A percentile compares a stretch with the other conserved stretches of the same genome.
Conservation (phyloP, 2,888 invertebrate species). For the Eupithecia tripunctaria region DNA sequence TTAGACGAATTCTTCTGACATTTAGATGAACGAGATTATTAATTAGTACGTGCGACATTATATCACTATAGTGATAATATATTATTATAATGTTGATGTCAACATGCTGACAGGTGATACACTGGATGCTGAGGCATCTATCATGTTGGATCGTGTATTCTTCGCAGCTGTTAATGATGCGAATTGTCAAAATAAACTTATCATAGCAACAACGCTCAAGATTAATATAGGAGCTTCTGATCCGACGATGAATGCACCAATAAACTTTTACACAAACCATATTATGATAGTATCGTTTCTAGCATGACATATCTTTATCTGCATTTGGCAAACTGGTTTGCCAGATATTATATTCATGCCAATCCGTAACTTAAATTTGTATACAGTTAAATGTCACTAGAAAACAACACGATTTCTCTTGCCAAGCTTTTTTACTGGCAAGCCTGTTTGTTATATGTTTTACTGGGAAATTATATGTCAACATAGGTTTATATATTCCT, state of each 20-base stretch:
- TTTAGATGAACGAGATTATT: constrained; percentile 15
- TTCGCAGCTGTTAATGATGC: constrained; percentile 11
- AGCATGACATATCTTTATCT: not conserved
- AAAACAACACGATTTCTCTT: not conserved
- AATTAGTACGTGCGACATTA: constrained; percentile 12
- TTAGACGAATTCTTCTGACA: constrained; percentile 9
- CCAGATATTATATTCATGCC: not conserved
- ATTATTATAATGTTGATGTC: constrained; percentile 24
- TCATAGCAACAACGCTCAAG: not conserved
- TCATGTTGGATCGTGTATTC: constrained; percentile 16
- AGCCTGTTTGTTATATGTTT: not conserved
- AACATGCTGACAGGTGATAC: constrained; percentile 27
- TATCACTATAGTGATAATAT: too few species aligned
- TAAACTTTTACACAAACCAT: not conserved
- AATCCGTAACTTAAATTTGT: not conserved
- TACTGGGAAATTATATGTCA: constrained; percentile 3
- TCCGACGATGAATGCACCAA: not conserved
- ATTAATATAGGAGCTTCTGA: not conserved
- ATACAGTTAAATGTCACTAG: not conserved
- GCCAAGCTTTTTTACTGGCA: not conserved
- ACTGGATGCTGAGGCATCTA: constrained; percentile 9
- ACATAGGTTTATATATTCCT: not conserved
- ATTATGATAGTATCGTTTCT: not conserved
- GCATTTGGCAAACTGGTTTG: not conserved
- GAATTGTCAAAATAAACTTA: not conserved